These are phyloP conservation scores for Tinamus major DNA, from an alignment of 2,797 vertebrate genomes.

Conservation along the genomic window DNA sequence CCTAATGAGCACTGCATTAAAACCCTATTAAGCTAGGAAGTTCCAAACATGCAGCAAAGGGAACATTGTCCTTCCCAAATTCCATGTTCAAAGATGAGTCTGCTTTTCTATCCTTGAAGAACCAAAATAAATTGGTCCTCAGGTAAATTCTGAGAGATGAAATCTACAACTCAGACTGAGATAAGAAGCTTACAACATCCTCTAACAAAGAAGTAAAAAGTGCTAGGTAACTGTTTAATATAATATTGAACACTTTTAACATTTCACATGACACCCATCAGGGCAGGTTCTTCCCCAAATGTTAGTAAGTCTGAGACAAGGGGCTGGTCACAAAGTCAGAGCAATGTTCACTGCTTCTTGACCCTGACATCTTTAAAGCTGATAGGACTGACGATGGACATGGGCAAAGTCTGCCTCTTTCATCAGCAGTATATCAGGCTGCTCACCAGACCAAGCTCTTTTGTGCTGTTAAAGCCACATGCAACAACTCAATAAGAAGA, in stretches of 20 bases:
- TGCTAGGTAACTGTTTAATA: neutral
- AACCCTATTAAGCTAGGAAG: neutral
- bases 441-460: neutral
- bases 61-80: neutral
- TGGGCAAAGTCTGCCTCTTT: neutral
- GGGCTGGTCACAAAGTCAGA: neutral
- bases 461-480: neutral
- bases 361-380: neutral
- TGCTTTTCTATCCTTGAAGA: neutral
- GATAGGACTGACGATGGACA: neutral
- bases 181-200: neutral
- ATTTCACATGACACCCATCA: neutral
- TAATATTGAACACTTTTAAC: neutral
- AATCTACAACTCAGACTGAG: neutral
- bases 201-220: neutral
- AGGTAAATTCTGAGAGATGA: conserved; percentile 4
- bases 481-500: neutral
- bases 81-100: neutral
- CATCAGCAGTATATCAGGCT: neutral
- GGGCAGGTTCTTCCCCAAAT: neutral
- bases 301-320: neutral
- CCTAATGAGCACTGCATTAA: neutral
- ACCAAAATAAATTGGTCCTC: neutral
- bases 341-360: neutral
- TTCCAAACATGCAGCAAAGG: neutral